A percentile compares a stretch with the other conserved stretches of the same genome.
Evolutionary conservation across 2,113 vertebrate species (phyloP).

Genomic region (Pimephales promelas): DNA sequence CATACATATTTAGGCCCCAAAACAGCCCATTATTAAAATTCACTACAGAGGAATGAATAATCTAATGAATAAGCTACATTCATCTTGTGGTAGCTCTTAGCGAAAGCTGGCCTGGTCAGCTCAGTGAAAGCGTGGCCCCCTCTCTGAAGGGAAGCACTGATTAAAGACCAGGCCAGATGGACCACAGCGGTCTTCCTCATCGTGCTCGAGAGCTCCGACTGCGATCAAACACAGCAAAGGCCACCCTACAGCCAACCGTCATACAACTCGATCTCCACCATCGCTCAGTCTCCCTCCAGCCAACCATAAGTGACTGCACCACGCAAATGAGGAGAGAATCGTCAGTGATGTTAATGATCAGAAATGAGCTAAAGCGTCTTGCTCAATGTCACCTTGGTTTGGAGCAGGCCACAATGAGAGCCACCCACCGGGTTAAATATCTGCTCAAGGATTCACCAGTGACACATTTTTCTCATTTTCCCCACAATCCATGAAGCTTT

Average conservation of each 20-base stretch:
- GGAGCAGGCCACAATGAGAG: background rate
- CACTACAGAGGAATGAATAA: background rate
- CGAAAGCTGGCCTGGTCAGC: slow-evolving; percentile 26
- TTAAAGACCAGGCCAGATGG: slow-evolving; percentile 79
- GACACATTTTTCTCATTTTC: slow-evolving; percentile 3
- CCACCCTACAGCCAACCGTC: slow-evolving; percentile 63
- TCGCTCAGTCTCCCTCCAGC: slow-evolving; percentile 44
- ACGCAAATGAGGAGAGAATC: slow-evolving; percentile 30
- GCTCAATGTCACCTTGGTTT: slow-evolving; percentile 13
- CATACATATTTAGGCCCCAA: background rate
- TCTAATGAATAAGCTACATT: slow-evolving; percentile 4
- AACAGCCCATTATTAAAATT: background rate
- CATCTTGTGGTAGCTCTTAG: background rate
- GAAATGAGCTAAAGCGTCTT: slow-evolving; percentile 24
- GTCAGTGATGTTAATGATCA: slow-evolving; percentile 40
- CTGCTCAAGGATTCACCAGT: slow-evolving; percentile 14
- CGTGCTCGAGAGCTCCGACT: slow-evolving; percentile 71
- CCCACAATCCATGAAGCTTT: background rate
- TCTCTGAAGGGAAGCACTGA: slow-evolving; percentile 62
- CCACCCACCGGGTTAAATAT: background rate
- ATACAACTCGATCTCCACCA: slow-evolving; percentile 37
- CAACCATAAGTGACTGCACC: slow-evolving; percentile 32
- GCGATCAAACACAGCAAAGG: slow-evolving; percentile 74
- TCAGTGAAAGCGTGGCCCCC: slow-evolving; percentile 34
- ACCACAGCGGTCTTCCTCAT: slow-evolving; percentile 73